Evolutionary conservation across 2,888 invertebrate species (phyloP), one percentile per base, ranked within the genome.

Genomic region (Callinectes sapidus): DNA sequence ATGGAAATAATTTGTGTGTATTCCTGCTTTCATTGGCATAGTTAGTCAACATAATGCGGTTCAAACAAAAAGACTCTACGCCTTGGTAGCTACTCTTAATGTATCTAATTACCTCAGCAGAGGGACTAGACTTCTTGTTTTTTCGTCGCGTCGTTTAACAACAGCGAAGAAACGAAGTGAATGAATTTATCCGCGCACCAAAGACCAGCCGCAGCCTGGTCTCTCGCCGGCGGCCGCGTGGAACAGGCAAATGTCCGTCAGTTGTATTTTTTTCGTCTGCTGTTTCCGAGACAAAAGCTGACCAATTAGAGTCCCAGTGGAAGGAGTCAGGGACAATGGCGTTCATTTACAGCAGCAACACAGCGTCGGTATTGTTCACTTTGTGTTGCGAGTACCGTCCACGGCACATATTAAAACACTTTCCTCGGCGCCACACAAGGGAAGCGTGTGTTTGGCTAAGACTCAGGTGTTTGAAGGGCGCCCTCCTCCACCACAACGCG

Each of bases 261-360:
- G 55, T 61, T 55, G 55, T 55, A 16, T 32, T 87, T 32, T 88
- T 55, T 10, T n/a, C 28, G 16, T 71, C 5, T 10, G 2, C 28
- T 71, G 23, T 28, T 28, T 71, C 8, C 55, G n/a, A 90, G 90
- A 90, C 90, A 90, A 90, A 90, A 86, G 54, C 90, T 86, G 39
- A 86, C 85, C 90, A 90, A 90, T 90, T 90, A 90, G 85, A 90
- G 85, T 55, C 90, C 55, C 90, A 86, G 54, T 86, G 90, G 32
- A 86, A 48, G 48, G 48, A 85, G 90, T 54, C n/a, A 35, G 6
- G 86, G 32, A 90, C 90, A 90, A 90, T 90, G 86, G 90, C 61
- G 61, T 86, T 90, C 86, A 55, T 90, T 86, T 61, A 81, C 86
- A 28, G 85, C 90, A n/a, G 32, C 48, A 54, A 90, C 85, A 81